Conservation (phyloP, 1,140 invertebrate species). For the Lepidurus apus region DNA sequence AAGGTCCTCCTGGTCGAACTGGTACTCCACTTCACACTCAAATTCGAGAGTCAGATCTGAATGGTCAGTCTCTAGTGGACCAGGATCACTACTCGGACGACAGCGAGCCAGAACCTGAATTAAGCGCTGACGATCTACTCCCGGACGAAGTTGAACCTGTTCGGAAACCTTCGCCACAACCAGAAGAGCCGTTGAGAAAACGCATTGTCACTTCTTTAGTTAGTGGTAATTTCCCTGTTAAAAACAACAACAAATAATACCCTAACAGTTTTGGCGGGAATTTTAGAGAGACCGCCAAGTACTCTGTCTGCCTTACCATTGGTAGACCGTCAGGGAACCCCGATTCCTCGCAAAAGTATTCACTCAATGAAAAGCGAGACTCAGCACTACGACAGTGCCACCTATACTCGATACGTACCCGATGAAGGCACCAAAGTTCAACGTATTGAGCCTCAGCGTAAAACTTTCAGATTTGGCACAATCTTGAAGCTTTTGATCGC, state of each 20-base stretch:
- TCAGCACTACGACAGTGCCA: neutral
- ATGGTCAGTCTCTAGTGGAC: constrained; percentile 20
- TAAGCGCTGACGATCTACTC: neutral
- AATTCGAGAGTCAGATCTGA: neutral
- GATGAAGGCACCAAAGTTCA: neutral
- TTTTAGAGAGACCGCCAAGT: constrained; percentile 17
- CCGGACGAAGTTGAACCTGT: constrained; percentile 25
- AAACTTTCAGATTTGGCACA: constrained; percentile 1
- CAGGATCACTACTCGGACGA: constrained; percentile 29
- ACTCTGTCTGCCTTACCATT: constrained; percentile 29
- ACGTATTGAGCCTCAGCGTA: neutral
- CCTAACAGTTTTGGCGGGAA: neutral
- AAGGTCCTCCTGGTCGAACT: constrained; percentile 25
- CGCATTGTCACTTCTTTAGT: neutral
- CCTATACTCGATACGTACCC: neutral
- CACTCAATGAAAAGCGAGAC: constrained; percentile 13
- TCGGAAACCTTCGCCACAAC: neutral
- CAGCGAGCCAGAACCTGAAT: constrained; percentile 12
- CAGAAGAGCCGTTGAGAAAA: constrained; percentile 11
- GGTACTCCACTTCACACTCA: neutral
- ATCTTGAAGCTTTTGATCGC: neutral
- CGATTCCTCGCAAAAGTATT: constrained; percentile 30
- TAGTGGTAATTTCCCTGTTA: neutral
- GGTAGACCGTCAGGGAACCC: constrained; percentile 34
- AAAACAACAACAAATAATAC: constrained; percentile 4